A percentile compares a stretch with the other conserved stretches of the same genome.
Evolutionary conservation across 2,797 vertebrate species (phyloP).

Genomic region (Chromis chromis): DNA sequence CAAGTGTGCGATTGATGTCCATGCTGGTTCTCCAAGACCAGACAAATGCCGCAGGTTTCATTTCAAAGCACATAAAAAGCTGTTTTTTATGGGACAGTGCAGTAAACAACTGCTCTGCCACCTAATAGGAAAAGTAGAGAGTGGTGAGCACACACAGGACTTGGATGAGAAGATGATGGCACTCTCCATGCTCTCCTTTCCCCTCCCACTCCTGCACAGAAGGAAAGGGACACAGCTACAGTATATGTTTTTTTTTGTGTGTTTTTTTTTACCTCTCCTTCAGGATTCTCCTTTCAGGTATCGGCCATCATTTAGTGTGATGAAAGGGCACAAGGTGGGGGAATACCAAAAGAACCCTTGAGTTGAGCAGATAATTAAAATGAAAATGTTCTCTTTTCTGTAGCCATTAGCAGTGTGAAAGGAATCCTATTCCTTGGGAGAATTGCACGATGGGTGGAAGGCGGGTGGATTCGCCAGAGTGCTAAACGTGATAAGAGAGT

Average conservation of each 20-base stretch:
- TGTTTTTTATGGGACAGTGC: slow-evolving; percentile 72
- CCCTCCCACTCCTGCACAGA: slow-evolving; percentile 24
- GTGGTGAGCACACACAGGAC: slow-evolving; percentile 56
- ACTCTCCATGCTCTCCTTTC: slow-evolving; percentile 17
- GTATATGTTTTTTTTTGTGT: background rate
- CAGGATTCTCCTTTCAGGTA: slow-evolving; percentile 70
- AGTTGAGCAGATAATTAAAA: slow-evolving; percentile 85
- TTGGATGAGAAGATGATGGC: slow-evolving; percentile 48
- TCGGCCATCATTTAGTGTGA: slow-evolving; percentile 69
- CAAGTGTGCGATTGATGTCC: slow-evolving; percentile 80
- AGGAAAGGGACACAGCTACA: slow-evolving; percentile 22
- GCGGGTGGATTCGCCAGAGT: slow-evolving; percentile 55
- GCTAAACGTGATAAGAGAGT: slow-evolving; percentile 75
- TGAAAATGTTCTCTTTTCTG: slow-evolving; percentile 83
- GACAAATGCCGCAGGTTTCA: slow-evolving; percentile 79
- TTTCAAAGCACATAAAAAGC: slow-evolving; percentile 77
- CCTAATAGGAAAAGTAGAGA: slow-evolving; percentile 71
- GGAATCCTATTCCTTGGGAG: slow-evolving; percentile 80
- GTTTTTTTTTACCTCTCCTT: slow-evolving; percentile 16
- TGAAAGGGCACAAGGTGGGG: slow-evolving; percentile 71
- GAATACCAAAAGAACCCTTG: slow-evolving; percentile 76
- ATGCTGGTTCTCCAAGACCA: slow-evolving; percentile 73
- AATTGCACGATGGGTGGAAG: slow-evolving; percentile 70
- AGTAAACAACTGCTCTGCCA: slow-evolving; percentile 69
- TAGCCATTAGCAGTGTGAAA: slow-evolving; percentile 83